Conservation (phyloP, 2,888 invertebrate species). For the Acanthosepion lycidas region DNA sequence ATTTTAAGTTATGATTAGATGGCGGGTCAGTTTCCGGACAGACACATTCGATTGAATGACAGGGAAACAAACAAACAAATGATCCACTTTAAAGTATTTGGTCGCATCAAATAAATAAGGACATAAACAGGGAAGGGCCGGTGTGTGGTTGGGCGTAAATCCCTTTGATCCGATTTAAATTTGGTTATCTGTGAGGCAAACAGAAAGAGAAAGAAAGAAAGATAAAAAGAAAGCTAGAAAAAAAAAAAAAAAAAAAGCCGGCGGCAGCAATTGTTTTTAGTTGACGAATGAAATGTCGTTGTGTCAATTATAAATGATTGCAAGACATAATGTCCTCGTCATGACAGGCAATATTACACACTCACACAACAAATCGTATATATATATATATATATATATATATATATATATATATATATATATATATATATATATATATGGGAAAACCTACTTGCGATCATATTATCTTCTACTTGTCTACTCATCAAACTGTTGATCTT, state of each 20-base stretch:
- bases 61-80: not conserved
- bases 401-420: not conserved
- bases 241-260: too few relatives aligned
- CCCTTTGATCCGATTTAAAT: not conserved
- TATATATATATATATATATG: too few relatives aligned
- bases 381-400: not conserved
- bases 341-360: not conserved
- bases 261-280: not conserved
- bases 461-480: not conserved
- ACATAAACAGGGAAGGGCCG: not conserved
- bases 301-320: not conserved
- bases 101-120: not conserved
- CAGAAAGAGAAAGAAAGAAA: not conserved
- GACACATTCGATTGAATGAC: too few relatives aligned
- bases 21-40: too few relatives aligned
- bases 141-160: not conserved
- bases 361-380: not conserved
- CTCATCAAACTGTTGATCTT: not conserved
- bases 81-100: not conserved
- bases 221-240: too few relatives aligned
- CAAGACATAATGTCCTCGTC: not conserved
- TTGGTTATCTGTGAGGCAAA: not conserved
- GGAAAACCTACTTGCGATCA: too few relatives aligned
- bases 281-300: not conserved
- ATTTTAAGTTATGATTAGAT: too few relatives aligned